Base-by-base conservation (phyloP, 2,797 vertebrate species). In the Staurois parvus region DNA sequence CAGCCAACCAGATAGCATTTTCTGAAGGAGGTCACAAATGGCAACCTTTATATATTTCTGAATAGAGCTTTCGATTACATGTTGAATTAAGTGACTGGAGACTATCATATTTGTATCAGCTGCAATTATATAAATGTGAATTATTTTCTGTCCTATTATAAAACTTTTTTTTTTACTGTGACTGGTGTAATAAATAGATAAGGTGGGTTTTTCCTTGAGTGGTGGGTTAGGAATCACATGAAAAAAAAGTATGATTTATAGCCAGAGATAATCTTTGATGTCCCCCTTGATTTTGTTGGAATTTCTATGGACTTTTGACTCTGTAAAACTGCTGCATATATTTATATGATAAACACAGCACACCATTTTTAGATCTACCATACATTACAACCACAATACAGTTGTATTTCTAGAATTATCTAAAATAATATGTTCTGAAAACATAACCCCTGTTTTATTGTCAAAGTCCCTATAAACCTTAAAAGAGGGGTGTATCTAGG, bases 201-300 rank as follows among this genome's bases (percentile, higher is more conserved):
- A 28, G 1, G 56, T 26, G 29, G 21, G 48, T 59, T 10, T 73
- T 72, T n/a, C 72, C 34, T 40, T 29, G 26, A 7, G 32, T 70
- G 68, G 17, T 69, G 70, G 48, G 59, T 72, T 81, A 72, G 56
- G 52, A 32, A 56, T 69, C 48, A 56, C 45, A 62, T 81, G 24
- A 81, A 81, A 81, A n/a, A n/a, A 17, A 28, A 72, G 70, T 66
- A 13, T 66, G 29, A 69, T 69, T 56, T 80, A 70, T 40, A 72
- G 11, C 45, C 7, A 28, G 48, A 32, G 32, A 81, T 81, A 59
- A 72, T 68, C 7, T 72, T 81, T 59, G 29, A 80, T 80, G 12
- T 34, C 11, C 45, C 1, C 68, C 56, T 28, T 26, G 0, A 28
- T 0, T 13, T 28, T 26, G 62, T n/a, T 66, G n/a, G 4, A 3